These are phyloP conservation scores for Misgurnus mizolepis DNA, from an alignment of 2,113 vertebrate species.

Conservation along the genomic window DNA sequence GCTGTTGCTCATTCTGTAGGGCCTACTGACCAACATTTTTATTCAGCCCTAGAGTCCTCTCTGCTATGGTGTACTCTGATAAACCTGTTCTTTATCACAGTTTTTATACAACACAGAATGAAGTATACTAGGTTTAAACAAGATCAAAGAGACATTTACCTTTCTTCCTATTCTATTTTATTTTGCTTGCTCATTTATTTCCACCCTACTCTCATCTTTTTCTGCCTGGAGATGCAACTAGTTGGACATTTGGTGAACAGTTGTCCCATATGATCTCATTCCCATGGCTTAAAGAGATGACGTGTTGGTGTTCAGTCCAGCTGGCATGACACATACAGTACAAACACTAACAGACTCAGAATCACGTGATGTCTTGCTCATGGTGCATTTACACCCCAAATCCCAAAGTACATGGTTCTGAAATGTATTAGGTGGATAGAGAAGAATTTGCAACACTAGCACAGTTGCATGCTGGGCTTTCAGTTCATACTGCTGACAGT, in stretches of 20 bases:
- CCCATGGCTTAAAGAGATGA: slow-evolving; percentile 43
- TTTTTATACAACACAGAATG: background rate
- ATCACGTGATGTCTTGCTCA: slow-evolving; percentile 37
- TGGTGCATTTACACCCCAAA: slow-evolving; percentile 19
- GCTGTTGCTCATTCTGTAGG: background rate
- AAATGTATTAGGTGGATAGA: background rate
- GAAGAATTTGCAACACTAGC: background rate
- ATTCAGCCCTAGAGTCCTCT: background rate
- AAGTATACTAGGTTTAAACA: background rate
- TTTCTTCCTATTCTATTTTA: no score
- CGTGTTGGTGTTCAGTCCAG: slow-evolving; percentile 43
- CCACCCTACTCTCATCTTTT: slow-evolving; percentile 3
- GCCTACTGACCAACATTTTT: slow-evolving; percentile 20
- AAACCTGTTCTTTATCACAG: slow-evolving; percentile 3
- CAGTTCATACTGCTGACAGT: background rate
- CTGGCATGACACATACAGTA: slow-evolving; percentile 42
- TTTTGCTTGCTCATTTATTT: background rate
- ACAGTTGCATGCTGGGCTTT: background rate
- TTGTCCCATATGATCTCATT: slow-evolving; percentile 54
- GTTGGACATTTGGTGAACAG: slow-evolving; percentile 61
- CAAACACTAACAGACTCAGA: slow-evolving; percentile 20
- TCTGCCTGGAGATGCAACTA: slow-evolving; percentile 21
- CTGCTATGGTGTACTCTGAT: background rate
- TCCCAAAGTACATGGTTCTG: background rate
- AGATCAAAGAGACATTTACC: background rate